Evolutionary conservation across 2,113 vertebrate genomes (phyloP).

Genomic region (Ptilonorhynchus violaceus): DNA sequence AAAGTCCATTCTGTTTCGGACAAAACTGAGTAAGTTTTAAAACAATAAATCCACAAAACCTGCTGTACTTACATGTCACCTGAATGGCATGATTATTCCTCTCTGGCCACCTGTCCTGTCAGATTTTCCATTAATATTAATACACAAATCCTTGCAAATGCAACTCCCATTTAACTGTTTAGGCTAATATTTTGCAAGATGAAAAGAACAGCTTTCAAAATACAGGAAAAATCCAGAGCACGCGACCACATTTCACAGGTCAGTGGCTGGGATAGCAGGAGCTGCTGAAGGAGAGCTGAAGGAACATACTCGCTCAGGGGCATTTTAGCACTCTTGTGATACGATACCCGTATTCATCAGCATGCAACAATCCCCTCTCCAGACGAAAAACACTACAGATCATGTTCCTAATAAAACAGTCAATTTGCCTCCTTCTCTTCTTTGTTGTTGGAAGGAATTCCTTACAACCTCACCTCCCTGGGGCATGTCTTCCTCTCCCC

Average conservation of each 20-base stretch:
- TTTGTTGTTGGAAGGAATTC: conserved; percentile 39
- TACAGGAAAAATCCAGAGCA: conserved; percentile 21
- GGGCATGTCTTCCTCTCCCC: background rate
- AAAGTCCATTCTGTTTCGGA: background rate
- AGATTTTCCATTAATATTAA: conserved; percentile 22
- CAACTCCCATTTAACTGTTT: conserved; percentile 24
- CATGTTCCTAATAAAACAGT: conserved; percentile 63
- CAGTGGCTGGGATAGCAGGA: conserved; percentile 32
- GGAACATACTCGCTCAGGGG: conserved; percentile 41
- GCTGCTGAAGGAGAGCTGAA: conserved; percentile 46
- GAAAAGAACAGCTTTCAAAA: conserved; percentile 52
- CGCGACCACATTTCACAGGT: conserved; percentile 47
- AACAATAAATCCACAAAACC: background rate
- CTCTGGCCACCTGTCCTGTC: background rate
- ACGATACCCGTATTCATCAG: conserved; percentile 53
- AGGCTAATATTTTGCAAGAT: background rate
- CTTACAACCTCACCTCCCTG: conserved; percentile 2
- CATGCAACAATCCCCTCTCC: conserved; percentile 45
- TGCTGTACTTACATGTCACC: background rate
- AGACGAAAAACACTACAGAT: conserved; percentile 58
- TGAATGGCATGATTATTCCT: background rate
- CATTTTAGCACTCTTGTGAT: conserved; percentile 65
- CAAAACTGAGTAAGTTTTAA: background rate
- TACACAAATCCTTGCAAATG: background rate
- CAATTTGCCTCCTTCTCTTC: conserved; percentile 55